Evolutionary conservation across 1,140 invertebrate genomes (phyloP).

Genomic region (Dendrolimus punctatus): DNA sequence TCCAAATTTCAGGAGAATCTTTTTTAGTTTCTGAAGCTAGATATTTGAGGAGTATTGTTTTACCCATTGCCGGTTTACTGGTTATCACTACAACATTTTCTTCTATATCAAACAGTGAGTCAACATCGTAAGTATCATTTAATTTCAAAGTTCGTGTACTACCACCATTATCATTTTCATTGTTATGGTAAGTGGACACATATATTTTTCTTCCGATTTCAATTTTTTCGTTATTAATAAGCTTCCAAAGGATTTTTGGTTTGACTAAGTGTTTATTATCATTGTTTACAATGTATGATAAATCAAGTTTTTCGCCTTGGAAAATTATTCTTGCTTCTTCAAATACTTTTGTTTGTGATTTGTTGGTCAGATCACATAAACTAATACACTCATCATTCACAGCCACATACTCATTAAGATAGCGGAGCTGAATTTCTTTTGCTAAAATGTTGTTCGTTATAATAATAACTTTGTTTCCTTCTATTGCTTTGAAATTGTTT

Average conservation of each 20-base stretch:
- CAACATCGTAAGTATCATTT: slow-evolving; percentile 7
- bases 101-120: slow-evolving; percentile 10
- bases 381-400: slow-evolving; percentile 7
- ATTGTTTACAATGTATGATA: slow-evolving; percentile 11
- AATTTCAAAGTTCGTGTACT: slow-evolving; percentile 2
- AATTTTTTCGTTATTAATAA: slow-evolving; percentile 13
- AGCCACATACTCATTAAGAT: background rate
- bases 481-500: background rate
- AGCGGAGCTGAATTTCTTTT: background rate
- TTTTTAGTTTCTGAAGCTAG: slow-evolving; percentile 15
- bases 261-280: slow-evolving; percentile 4
- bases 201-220: slow-evolving; percentile 9
- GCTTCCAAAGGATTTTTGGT: slow-evolving; percentile 4
- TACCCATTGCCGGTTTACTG: slow-evolving; percentile 13
- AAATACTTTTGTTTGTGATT: slow-evolving; percentile 6
- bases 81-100: slow-evolving; percentile 11
- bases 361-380: slow-evolving; percentile 4
- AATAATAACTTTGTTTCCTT: slow-evolving; percentile 9
- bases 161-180: slow-evolving; percentile 10
- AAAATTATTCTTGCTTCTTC: slow-evolving; percentile 8
- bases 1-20: slow-evolving; percentile 7
- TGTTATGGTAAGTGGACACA: slow-evolving; percentile 9
- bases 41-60: slow-evolving; percentile 13
- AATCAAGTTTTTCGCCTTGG: slow-evolving; percentile 14
- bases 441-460: slow-evolving; percentile 5